Evolutionary conservation across 2,113 vertebrate species (phyloP).

Genomic region (Sorex fumeus): DNA sequence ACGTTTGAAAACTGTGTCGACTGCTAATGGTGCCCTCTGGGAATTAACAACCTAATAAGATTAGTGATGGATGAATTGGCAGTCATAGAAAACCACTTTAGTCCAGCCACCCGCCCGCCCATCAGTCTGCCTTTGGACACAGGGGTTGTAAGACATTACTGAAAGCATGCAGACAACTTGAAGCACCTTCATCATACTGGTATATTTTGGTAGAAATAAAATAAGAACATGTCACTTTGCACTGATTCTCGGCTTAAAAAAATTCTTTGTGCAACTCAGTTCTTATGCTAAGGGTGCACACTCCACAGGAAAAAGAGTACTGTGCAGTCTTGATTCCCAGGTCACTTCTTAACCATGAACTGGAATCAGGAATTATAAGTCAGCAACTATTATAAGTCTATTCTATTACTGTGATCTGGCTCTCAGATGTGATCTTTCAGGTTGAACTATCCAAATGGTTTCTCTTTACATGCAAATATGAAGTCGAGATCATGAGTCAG

Average conservation of each 20-base stretch:
- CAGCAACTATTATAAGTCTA: not conserved
- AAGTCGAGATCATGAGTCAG: not conserved
- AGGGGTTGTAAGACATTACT: constrained; percentile 4
- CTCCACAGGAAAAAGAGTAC: not conserved
- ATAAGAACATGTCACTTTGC: not conserved
- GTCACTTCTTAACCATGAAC: not conserved
- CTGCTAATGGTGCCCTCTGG: constrained; percentile 1
- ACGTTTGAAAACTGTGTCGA: constrained; percentile 16
- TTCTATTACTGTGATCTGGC: not conserved
- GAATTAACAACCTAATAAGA: constrained; percentile 74
- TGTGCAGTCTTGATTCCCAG: not conserved
- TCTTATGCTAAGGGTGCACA: too few species aligned
- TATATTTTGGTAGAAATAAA: not conserved
- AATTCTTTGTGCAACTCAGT: too few species aligned
- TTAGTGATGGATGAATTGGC: constrained; percentile 73
- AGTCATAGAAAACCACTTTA: constrained; percentile 44
- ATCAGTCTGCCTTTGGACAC: not conserved
- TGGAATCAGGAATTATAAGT: not conserved
- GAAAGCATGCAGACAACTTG: not conserved
- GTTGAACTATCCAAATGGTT: not conserved
- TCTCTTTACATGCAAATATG: not conserved
- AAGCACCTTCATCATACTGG: not conserved
- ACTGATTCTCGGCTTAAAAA: not conserved
- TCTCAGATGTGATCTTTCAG: not conserved
- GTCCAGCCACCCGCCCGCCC: not conserved